Percentiles rank a stretch among this genome's conserved stretches.
These are phyloP conservation scores for Eupristina koningsbergeri DNA, from an alignment of 1,140 invertebrate species.

Conservation along the genomic window DNA sequence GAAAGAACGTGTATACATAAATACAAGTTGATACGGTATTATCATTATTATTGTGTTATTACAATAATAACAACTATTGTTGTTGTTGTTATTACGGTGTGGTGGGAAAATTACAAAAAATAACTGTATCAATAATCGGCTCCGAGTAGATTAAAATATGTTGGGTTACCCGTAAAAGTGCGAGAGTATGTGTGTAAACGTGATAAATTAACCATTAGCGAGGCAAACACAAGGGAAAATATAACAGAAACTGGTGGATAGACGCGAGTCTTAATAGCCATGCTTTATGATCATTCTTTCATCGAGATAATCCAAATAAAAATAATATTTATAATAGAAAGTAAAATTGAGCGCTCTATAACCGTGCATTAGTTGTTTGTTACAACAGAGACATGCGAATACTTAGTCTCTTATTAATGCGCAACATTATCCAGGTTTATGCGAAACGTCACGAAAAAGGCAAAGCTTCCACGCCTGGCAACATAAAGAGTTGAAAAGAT, in stretches of 20 bases:
- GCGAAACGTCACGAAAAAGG: not conserved
- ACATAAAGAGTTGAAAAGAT: slow-evolving; percentile 11
- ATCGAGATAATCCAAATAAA: slow-evolving; percentile 17
- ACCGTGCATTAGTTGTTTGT: not conserved
- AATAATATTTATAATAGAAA: slow-evolving; percentile 24
- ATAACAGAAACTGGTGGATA: slow-evolving; percentile 15
- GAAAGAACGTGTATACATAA: not conserved
- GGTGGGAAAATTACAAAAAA: not conserved
- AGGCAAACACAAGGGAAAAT: slow-evolving; percentile 2
- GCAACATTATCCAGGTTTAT: slow-evolving; percentile 11
- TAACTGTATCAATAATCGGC: not conserved
- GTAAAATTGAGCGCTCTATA: slow-evolving; percentile 9
- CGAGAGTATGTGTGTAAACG: not conserved
- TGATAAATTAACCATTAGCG: slow-evolving; percentile 43
- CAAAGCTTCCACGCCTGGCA: not conserved
- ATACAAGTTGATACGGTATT: not conserved
- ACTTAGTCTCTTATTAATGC: slow-evolving; percentile 1
- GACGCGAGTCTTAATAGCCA: slow-evolving; percentile 1
- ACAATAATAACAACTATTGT: not conserved
- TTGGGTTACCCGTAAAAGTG: slow-evolving; percentile 1
- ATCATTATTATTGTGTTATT: not conserved
- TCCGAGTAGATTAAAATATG: slow-evolving; percentile 7
- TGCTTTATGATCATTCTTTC: not conserved
- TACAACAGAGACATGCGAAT: not conserved
- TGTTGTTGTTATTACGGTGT: not conserved